Evolutionary conservation across 2,797 vertebrate genomes (phyloP).

Genomic region (Sphenodon punctatus): DNA sequence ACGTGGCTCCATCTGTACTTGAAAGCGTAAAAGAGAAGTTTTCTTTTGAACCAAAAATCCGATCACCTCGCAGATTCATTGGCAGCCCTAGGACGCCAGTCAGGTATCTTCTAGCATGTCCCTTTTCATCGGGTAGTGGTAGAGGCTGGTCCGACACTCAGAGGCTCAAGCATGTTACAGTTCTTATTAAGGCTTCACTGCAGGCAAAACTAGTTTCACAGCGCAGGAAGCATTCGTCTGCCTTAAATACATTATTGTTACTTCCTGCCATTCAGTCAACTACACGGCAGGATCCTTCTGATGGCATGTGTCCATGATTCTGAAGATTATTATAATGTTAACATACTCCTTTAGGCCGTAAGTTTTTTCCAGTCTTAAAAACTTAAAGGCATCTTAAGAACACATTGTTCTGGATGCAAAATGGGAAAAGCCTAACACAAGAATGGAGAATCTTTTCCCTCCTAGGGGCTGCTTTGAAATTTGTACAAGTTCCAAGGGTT

Average conservation of each 20-base stretch:
- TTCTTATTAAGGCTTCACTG: not conserved
- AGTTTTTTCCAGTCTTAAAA: not conserved
- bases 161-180: no score
- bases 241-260: not conserved
- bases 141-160: no score
- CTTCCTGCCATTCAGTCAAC: not conserved
- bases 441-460: no score
- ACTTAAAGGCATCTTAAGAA: not conserved
- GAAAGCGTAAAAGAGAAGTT: constrained; percentile 97
- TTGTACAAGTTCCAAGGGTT: no score
- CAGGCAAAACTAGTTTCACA: not conserved
- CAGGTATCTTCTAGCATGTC: constrained; percentile 78
- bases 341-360: no score
- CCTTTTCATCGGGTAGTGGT: not conserved
- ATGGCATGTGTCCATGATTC: not conserved
- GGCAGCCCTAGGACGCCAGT: constrained; percentile 95
- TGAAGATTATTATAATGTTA: not conserved
- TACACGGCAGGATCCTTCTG: not conserved
- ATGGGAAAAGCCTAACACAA: not conserved
- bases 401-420: not conserved
- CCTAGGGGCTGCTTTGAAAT: no score
- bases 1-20: constrained; percentile 96
- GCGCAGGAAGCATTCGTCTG: not conserved
- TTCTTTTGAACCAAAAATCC: constrained; percentile 95
- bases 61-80: constrained; percentile 93